Percentiles rank a stretch among this genome's conserved stretches.
These are phyloP conservation scores for Chaenodraco wilsoni DNA, from an alignment of 2,797 vertebrate genomes.

Conservation along the genomic window DNA sequence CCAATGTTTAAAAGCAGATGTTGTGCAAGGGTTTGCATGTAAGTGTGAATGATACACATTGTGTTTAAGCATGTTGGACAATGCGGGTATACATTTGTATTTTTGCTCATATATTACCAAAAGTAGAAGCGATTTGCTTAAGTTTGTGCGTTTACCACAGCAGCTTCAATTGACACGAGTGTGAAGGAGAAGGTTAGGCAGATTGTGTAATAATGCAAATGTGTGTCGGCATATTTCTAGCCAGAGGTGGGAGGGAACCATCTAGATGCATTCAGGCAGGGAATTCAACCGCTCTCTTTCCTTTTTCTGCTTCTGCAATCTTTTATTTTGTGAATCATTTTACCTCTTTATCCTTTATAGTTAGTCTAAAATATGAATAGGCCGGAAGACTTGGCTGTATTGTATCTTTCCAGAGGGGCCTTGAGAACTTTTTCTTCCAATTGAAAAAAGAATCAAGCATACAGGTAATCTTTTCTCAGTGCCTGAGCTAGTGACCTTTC, in stretches of 20 bases:
- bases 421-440: slow-evolving; percentile 13
- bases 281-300: neutral
- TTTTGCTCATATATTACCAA: neutral
- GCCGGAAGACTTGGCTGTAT: neutral
- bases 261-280: neutral
- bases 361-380: neutral
- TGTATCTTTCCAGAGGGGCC: neutral
- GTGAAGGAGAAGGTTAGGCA: neutral
- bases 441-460: neutral
- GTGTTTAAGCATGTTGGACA: neutral
- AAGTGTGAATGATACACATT: neutral
- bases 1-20: slow-evolving; percentile 4
- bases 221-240: neutral
- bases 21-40: neutral
- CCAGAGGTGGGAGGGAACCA: neutral
- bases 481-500: slow-evolving; percentile 22
- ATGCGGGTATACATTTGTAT: neutral
- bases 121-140: neutral
- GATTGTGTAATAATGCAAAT: slow-evolving; percentile 11
- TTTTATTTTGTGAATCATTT: slow-evolving; percentile 6
- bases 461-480: neutral
- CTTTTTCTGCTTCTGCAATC: neutral
- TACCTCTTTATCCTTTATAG: neutral
- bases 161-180: neutral
- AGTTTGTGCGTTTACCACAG: neutral